Evolutionary conservation across 1,140 invertebrate genomes (phyloP).

Genomic region (Ptiloglossa arizonensis): DNA sequence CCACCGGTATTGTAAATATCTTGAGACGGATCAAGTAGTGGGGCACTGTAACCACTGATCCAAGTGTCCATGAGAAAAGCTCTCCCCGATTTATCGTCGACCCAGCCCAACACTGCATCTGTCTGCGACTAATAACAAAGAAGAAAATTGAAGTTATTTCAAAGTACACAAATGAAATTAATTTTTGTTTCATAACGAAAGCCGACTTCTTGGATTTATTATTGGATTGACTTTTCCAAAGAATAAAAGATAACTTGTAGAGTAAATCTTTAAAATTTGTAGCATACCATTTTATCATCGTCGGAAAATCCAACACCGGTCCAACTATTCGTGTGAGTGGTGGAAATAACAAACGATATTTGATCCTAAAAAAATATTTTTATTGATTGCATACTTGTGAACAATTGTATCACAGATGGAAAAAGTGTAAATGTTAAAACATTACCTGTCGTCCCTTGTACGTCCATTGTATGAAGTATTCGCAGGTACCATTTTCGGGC

Average conservation of each 20-base stretch:
- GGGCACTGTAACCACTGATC: conserved; percentile 90
- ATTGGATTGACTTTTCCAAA: too few species aligned
- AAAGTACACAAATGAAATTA: background rate
- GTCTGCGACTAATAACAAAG: conserved; percentile 85
- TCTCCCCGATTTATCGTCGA: conserved; percentile 88
- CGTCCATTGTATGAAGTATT: conserved; percentile 93
- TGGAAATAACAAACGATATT: conserved; percentile 93
- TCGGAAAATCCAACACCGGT: conserved; percentile 96
- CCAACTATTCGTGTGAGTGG: conserved; percentile 91
- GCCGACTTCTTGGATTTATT: too few species aligned
- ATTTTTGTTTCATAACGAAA: background rate
- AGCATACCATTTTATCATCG: conserved; percentile 91
- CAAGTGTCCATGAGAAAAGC: conserved; percentile 94
- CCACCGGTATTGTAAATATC: conserved; percentile 89
- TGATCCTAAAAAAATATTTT: conserved; percentile 83
- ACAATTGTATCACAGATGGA: too few species aligned
- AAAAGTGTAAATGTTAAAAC: background rate
- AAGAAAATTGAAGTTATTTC: background rate
- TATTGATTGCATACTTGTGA: background rate
- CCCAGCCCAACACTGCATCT: conserved; percentile 93
- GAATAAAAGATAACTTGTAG: too few species aligned
- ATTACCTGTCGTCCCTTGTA: conserved; percentile 85
- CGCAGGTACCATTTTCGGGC: conserved; percentile 87
- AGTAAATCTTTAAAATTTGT: too few species aligned
- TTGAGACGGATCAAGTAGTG: conserved; percentile 89